phyloP scores from a whole-genome alignment of 2,888 invertebrate species.

The Exephanes ischioxanthus region DNA sequence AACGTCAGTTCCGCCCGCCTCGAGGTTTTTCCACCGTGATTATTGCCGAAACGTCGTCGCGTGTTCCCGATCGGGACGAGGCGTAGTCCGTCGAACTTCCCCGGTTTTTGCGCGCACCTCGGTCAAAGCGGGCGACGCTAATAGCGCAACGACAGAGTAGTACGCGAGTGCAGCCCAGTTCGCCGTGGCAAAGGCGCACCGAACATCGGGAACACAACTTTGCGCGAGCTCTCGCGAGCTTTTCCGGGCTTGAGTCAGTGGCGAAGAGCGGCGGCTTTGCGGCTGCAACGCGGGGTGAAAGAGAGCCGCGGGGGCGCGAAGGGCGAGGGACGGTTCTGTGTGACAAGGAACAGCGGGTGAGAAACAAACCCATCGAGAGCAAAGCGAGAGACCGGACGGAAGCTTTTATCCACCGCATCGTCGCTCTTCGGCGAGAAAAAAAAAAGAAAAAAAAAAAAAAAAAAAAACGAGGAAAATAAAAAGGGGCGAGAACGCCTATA shows the following conservation, averaged over 20 bases:
- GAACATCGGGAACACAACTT: background rate
- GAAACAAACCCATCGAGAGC: background rate
- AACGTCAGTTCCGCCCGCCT: slow-evolving; percentile 79
- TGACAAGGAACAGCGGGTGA: slow-evolving; percentile 11
- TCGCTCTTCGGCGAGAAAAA: background rate
- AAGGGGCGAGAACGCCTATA: background rate
- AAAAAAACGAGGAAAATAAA: background rate
- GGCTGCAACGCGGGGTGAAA: slow-evolving; percentile 25
- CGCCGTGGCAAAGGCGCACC: background rate
- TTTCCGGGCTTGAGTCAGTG: slow-evolving; percentile 25
- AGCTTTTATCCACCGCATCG: slow-evolving; percentile 30
- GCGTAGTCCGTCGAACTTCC: slow-evolving; percentile 11
- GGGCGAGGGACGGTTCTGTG: background rate
- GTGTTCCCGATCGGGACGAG: background rate
- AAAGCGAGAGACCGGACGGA: slow-evolving; percentile 36
- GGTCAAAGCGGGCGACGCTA: background rate
- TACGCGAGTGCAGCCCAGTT: background rate
- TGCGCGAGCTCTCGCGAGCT: background rate
- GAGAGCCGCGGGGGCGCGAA: slow-evolving; percentile 13
- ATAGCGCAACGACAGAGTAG: background rate
- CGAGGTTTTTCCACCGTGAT: slow-evolving; percentile 63
- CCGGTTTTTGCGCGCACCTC: background rate
- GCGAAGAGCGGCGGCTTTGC: background rate
- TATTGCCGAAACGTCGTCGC: slow-evolving; percentile 27
- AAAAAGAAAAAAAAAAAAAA: background rate